phyloP scores from a whole-genome alignment of 2,113 vertebrate genomes.

The Todiramphus chloris region DNA sequence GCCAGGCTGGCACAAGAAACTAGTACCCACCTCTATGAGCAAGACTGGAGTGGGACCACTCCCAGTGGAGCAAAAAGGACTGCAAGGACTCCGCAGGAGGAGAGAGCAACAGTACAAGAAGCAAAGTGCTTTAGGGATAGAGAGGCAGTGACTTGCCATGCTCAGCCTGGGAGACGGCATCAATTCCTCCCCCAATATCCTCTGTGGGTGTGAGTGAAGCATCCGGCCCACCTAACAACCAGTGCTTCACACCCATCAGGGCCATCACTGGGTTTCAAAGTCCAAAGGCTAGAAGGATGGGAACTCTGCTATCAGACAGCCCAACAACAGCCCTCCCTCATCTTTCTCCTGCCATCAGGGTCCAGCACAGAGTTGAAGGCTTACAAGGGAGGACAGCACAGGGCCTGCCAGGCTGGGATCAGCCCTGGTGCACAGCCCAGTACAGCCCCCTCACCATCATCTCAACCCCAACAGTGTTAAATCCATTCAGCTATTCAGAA shows the following conservation, averaged over 20 bases:
- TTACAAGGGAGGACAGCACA: neutral
- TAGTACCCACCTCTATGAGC: neutral
- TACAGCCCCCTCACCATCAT: rapidly evolving
- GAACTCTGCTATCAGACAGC: neutral
- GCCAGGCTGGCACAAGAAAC: neutral
- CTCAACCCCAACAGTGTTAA: neutral
- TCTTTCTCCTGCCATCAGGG: neutral
- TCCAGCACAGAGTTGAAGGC: neutral
- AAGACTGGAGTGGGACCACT: neutral
- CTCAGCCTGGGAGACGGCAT: neutral
- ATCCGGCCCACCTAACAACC: neutral
- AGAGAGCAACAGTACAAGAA: rapidly evolving
- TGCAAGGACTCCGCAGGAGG: neutral
- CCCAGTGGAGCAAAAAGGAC: neutral
- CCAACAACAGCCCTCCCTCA: neutral
- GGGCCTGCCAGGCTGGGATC: neutral
- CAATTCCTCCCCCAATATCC: neutral
- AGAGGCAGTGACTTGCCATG: neutral
- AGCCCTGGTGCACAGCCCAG: neutral
- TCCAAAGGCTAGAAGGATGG: neutral
- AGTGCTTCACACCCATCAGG: neutral
- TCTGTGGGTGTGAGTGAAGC: neutral
- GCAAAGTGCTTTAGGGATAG: neutral
- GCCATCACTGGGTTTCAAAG: neutral
- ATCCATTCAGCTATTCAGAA: neutral